These are phyloP conservation scores for Mactromeris polynyma DNA, from an alignment of 2,888 invertebrate species.

Conservation along the genomic window DNA sequence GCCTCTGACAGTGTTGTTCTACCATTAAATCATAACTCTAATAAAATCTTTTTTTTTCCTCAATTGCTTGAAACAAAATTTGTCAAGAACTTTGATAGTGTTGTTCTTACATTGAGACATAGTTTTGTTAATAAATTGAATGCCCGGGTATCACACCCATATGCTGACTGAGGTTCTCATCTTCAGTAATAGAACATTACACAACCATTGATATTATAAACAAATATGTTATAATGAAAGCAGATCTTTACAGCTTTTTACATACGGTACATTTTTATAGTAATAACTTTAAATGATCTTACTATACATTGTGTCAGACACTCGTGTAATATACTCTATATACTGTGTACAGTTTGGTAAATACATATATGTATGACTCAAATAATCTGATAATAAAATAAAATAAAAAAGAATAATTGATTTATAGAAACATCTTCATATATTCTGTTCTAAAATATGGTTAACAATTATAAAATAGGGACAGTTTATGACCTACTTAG, in stretches of 20 bases:
- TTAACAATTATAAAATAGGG: background rate
- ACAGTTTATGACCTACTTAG: background rate
- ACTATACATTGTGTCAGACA: too few species aligned
- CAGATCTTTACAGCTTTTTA: conserved; percentile 8
- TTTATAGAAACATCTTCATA: background rate
- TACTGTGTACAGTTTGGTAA: background rate
- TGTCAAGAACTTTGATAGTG: too few species aligned
- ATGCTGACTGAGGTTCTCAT: background rate
- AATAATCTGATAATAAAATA: conserved; percentile 13
- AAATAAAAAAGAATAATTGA: background rate
- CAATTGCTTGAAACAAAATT: too few species aligned
- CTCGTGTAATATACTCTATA: background rate
- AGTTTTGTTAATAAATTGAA: too few species aligned
- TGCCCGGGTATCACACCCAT: background rate
- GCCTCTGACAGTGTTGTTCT: background rate
- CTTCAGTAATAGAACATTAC: background rate
- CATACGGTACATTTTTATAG: background rate
- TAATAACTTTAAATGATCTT: background rate
- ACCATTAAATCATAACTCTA: background rate
- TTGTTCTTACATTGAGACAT: too few species aligned
- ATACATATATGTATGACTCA: background rate
- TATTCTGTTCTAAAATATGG: background rate
- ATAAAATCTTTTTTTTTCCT: background rate
- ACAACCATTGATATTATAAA: conserved; percentile 1
- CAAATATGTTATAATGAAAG: background rate